These are phyloP conservation scores for Centropyge bicolor DNA, from an alignment of 2,797 vertebrate species.

Conservation along the genomic window DNA sequence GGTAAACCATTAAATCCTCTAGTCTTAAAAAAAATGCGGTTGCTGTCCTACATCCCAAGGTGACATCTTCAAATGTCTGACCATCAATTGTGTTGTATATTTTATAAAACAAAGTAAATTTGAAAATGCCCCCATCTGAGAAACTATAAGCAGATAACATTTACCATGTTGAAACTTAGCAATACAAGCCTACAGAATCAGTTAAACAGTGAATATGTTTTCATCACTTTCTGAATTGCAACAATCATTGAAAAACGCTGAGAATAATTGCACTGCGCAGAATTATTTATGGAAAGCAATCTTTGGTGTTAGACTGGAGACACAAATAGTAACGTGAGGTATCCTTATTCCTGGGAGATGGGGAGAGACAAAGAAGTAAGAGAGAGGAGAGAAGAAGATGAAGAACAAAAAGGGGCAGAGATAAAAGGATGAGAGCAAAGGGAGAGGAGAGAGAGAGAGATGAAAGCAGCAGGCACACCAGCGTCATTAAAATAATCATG, in stretches of 20 bases:
- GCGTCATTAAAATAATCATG: constrained; percentile 77
- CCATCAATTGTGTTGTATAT: too few species aligned
- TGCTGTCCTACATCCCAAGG: too few species aligned
- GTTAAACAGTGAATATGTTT: neutral
- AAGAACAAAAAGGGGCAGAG: constrained; percentile 35
- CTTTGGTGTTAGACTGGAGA: constrained; percentile 15
- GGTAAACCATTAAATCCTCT: too few species aligned
- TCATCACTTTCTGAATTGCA: constrained; percentile 4
- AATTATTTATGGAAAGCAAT: constrained; percentile 49
- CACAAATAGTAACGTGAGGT: constrained; percentile 39
- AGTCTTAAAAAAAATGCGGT: too few species aligned
- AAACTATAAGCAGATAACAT: too few species aligned
- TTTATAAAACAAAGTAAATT: too few species aligned
- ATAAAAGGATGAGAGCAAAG: constrained; percentile 58
- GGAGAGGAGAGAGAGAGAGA: constrained; percentile 49
- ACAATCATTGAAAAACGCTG: neutral
- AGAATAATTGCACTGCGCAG: neutral
- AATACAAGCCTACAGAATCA: neutral
- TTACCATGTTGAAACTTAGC: too few species aligned
- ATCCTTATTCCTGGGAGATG: constrained; percentile 33
- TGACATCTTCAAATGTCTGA: too few species aligned
- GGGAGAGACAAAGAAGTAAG: constrained; percentile 19
- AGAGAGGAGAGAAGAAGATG: constrained; percentile 7
- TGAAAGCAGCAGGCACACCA: constrained; percentile 69
- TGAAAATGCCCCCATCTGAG: too few species aligned